phyloP scores from a whole-genome alignment of 1,140 invertebrate species.

The Drosophila kanapiae region DNA sequence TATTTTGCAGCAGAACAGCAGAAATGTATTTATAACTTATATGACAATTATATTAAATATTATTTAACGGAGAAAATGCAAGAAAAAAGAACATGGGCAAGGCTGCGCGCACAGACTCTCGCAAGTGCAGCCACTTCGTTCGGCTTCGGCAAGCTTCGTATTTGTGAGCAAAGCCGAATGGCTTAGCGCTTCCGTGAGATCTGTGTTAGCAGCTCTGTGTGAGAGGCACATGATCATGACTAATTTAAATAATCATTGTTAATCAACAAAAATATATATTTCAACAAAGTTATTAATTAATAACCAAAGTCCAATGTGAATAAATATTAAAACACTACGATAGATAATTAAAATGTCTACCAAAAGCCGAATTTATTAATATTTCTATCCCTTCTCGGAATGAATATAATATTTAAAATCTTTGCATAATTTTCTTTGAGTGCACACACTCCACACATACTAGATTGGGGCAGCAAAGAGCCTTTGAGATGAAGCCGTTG shows the following conservation, averaged over 20 bases:
- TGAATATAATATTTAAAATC: neutral
- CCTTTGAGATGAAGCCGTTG: slow-evolving; percentile 62
- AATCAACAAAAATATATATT: neutral
- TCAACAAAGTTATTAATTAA: neutral
- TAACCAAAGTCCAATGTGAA: neutral
- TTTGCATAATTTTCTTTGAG: neutral
- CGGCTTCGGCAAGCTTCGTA: neutral
- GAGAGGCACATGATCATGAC: neutral
- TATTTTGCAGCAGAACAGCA: neutral
- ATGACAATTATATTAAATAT: no score
- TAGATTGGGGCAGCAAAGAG: slow-evolving; percentile 3
- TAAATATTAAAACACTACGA: neutral
- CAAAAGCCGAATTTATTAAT: neutral
- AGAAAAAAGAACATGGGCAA: neutral
- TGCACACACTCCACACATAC: slow-evolving; percentile 23
- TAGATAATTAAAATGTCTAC: neutral
- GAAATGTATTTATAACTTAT: no score
- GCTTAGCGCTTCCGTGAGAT: accelerated
- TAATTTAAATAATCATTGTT: neutral
- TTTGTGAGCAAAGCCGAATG: neutral
- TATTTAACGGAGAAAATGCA: no score
- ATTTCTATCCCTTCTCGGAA: neutral
- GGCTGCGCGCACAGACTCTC: neutral
- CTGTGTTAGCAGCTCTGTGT: neutral
- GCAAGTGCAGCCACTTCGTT: neutral